Evolutionary conservation across 1,140 invertebrate species (phyloP), one percentile per base, ranked within the genome.

Genomic region (Drosophila punjabiensis): DNA sequence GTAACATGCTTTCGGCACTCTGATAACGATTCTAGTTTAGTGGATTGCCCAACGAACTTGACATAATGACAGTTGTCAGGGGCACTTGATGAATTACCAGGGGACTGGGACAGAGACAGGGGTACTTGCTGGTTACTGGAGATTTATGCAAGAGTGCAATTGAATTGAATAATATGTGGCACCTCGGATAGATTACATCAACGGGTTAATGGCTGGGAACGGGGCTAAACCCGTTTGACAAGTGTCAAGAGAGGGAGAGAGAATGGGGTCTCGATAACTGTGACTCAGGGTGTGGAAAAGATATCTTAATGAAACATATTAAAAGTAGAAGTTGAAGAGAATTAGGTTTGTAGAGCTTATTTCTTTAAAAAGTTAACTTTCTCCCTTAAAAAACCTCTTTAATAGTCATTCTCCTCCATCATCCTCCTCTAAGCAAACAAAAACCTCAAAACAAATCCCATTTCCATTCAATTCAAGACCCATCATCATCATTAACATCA

Each of bases 21-120:
- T 69, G 62, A 87, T 82, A 83, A 73, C 74, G 63, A 66, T 55
- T 79, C 74, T 79, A 56, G 67, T 83, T 86, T 83, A 81, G 71
- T 81, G 67, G 76, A 69, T 73, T 82, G 66, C 48, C 62, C 82
- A 82, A 79, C 48, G 13, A 43, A 30, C 55, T 58, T 77, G 82
- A 85, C 82, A 74, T 75, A 82, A 79, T 86, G 82, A 85, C 78
- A 81, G 67, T n/a, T 5, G 28, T 4, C 24, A 9, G 48, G 14
- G 48, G 24, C 24, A 50, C 48, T 50, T 50, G 48, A 50, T 50
- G 48, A 50, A 50, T 50, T 50, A 30, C 48, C 48, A 14, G 24
- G 39, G 39, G 39, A 41, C 16, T 9, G 39, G 16, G 18, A 24
- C 24, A 2, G 18, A 4, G 14, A 11, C 48, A 32, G 33, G 32